phyloP scores from a whole-genome alignment of 2,888 invertebrate genomes.

The Eilema griseolum region DNA sequence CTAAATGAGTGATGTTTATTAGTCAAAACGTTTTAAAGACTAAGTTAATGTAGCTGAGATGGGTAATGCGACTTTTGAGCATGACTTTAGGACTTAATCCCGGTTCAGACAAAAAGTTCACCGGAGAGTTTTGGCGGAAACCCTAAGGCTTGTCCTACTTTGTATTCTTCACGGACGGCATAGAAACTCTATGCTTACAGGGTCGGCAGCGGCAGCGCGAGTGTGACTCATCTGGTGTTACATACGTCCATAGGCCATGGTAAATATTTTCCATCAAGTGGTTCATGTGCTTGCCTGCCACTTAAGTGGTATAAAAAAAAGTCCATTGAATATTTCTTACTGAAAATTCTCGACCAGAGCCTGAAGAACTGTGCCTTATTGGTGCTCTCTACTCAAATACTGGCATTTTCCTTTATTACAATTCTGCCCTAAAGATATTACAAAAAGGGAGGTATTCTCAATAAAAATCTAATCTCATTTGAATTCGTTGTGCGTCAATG shows the following conservation, averaged over 20 bases:
- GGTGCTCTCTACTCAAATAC: neutral
- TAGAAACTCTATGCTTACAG: no score
- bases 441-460: neutral
- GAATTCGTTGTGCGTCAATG: conserved; percentile 8
- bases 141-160: no score
- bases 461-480: conserved; percentile 4
- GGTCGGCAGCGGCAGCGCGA: no score
- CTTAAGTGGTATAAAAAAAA: no score
- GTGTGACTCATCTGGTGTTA: no score
- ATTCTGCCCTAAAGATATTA: neutral
- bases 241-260: no score
- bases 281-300: no score
- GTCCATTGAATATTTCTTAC: neutral
- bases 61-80: no score
- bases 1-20: neutral
- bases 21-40: neutral
- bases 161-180: no score
- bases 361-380: neutral
- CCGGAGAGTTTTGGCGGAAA: no score
- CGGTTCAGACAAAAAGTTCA: neutral
- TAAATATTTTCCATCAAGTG: no score
- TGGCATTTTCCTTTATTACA: neutral
- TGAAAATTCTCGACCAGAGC: neutral
- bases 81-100: neutral
- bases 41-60: no score